Conservation (phyloP, 2,888 invertebrate genomes). For the Sphaerophoria taeniata region DNA sequence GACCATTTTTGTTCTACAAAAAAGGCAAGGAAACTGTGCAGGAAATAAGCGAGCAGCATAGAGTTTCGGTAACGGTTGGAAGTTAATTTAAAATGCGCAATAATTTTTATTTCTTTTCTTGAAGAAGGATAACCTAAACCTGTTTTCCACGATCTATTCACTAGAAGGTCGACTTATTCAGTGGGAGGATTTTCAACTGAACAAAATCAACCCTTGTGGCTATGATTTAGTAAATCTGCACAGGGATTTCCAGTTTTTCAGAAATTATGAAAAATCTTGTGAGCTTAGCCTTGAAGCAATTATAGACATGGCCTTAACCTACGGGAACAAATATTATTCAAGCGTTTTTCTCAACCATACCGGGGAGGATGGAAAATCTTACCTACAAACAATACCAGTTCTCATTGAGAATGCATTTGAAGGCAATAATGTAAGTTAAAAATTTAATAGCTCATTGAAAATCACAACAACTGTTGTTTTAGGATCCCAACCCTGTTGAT, state of each 20-base stretch:
- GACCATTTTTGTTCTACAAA: slow-evolving; percentile 81
- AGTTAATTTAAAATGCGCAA: not conserved
- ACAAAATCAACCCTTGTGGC: slow-evolving; percentile 79
- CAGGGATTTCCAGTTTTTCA: slow-evolving; percentile 31
- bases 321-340: slow-evolving; percentile 78
- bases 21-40: slow-evolving; percentile 78
- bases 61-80: slow-evolving; percentile 19
- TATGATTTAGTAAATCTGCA: slow-evolving; percentile 60
- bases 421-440: slow-evolving; percentile 78
- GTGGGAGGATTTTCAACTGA: slow-evolving; percentile 78
- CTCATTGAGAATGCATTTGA: slow-evolving; percentile 79
- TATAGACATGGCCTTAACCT: slow-evolving; percentile 78
- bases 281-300: slow-evolving; percentile 79
- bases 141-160: slow-evolving; percentile 78
- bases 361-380: slow-evolving; percentile 70
- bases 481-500: slow-evolving; percentile 82
- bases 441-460: not conserved
- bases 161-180: slow-evolving; percentile 78
- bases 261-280: slow-evolving; percentile 76
- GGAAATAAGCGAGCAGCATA: slow-evolving; percentile 65
- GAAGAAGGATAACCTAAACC: slow-evolving; percentile 73
- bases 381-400: slow-evolving; percentile 80
- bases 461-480: slow-evolving; percentile 39
- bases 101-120: not conserved
- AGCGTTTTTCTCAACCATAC: slow-evolving; percentile 81